Conservation (phyloP, 2,888 invertebrate species). For the Hydropsyche betteni region DNA sequence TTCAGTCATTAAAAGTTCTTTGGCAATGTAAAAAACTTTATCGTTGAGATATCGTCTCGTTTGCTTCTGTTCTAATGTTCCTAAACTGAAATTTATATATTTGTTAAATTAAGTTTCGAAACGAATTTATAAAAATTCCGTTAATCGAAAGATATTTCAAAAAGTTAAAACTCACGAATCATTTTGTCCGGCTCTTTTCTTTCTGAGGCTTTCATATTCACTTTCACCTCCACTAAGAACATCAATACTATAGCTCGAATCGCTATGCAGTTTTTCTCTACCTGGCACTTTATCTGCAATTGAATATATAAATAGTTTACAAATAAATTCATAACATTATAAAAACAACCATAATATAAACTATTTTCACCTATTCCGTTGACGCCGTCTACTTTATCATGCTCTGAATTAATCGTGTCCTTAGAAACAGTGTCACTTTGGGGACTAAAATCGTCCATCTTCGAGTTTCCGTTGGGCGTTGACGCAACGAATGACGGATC, state of each 20-base stretch:
- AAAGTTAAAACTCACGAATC: constrained; percentile 43
- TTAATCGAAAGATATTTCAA: not conserved
- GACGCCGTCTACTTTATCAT: not conserved
- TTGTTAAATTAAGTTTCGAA: constrained; percentile 20
- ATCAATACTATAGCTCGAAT: constrained; percentile 65
- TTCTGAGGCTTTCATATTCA: constrained; percentile 54
- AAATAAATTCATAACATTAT: not conserved
- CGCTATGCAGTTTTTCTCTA: constrained; percentile 53
- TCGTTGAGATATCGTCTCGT: constrained; percentile 68
- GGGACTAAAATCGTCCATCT: constrained; percentile 12
- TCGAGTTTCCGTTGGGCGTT: constrained; percentile 43
- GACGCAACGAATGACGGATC: constrained; percentile 43
- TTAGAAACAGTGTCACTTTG: constrained; percentile 12
- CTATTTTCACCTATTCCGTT: constrained; percentile 45
- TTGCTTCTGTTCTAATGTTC: constrained; percentile 42
- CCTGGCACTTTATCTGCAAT: constrained; percentile 40
- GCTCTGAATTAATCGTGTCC: not conserved
- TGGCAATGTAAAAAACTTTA: constrained; percentile 84
- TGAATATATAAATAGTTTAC: not conserved
- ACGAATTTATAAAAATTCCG: not conserved
- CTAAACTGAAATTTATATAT: constrained; percentile 41
- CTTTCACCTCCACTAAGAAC: constrained; percentile 65
- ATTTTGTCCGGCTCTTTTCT: constrained; percentile 40
- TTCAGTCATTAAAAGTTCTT: constrained; percentile 95
- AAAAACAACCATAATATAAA: constrained; percentile 17